Conservation (phyloP, 2,888 invertebrate species). For the Drosophila tripunctata region DNA sequence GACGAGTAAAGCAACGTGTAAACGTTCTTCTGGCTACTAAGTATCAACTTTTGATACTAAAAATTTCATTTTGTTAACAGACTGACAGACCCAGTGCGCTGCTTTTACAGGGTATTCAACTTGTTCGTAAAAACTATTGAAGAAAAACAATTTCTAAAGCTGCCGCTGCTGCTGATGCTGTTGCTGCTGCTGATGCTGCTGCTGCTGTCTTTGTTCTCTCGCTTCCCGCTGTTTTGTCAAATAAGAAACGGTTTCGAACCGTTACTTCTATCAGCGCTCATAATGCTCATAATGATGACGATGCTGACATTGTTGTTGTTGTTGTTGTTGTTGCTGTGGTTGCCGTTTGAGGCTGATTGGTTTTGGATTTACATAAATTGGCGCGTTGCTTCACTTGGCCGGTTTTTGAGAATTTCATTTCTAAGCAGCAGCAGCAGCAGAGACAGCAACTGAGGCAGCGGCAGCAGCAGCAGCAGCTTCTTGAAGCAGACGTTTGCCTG, state of each 20-base stretch:
- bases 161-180: not conserved
- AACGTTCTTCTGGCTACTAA: too few relatives aligned
- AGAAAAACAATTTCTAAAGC: slow-evolving; percentile 20
- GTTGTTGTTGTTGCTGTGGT: slow-evolving; percentile 27
- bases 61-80: too few relatives aligned
- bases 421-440: slow-evolving; percentile 18
- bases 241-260: slow-evolving; percentile 63
- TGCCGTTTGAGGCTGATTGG: slow-evolving; percentile 70
- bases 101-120: slow-evolving; percentile 31
- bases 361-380: slow-evolving; percentile 76
- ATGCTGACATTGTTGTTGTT: slow-evolving; percentile 18
- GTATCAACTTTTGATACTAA: too few relatives aligned
- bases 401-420: slow-evolving; percentile 61
- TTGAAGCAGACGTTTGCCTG: slow-evolving; percentile 51
- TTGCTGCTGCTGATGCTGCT: not conserved
- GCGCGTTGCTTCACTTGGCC: slow-evolving; percentile 67
- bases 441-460: not conserved
- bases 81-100: too few relatives aligned
- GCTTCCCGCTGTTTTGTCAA: slow-evolving; percentile 43
- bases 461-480: slow-evolving; percentile 30
- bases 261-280: slow-evolving; percentile 63
- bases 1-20: too few relatives aligned
- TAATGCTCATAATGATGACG: slow-evolving; percentile 50
- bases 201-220: slow-evolving; percentile 5
- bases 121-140: too few relatives aligned